Evolutionary conservation across 2,113 vertebrate species (phyloP).

Genomic region (Cromileptes altivelis): DNA sequence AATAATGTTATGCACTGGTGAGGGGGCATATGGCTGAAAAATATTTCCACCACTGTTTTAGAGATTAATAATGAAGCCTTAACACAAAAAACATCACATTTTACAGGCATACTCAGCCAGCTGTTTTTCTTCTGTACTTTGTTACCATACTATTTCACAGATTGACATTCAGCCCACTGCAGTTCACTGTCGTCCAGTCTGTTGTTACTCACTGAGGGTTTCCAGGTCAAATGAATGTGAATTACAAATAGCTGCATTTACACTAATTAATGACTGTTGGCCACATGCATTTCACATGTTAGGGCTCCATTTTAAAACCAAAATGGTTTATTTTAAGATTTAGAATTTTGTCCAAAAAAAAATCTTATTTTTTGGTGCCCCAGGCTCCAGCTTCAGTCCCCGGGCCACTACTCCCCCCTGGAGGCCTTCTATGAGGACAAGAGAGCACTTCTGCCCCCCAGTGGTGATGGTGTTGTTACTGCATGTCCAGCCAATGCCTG

Average conservation of each 20-base stretch:
- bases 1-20: no score
- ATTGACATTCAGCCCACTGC: not conserved
- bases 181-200: not conserved
- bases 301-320: not conserved
- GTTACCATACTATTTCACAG: not conserved
- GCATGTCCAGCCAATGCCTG: slow-evolving; percentile 86
- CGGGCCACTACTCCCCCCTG: slow-evolving; percentile 93
- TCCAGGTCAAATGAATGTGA: slow-evolving; percentile 22
- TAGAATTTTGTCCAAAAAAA: not conserved
- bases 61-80: no score
- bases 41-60: no score
- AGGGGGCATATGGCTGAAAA: no score
- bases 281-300: no score
- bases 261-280: no score
- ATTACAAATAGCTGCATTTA: not conserved
- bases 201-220: not conserved
- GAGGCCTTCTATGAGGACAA: slow-evolving; percentile 97
- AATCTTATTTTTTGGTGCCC: not conserved
- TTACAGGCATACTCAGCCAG: no score
- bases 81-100: no score
- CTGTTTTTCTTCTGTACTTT: not conserved
- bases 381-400: slow-evolving; percentile 94
- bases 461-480: slow-evolving; percentile 80
- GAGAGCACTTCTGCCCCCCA: slow-evolving; percentile 89
- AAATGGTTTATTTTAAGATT: not conserved